phyloP scores from a whole-genome alignment of 2,797 vertebrate species.

The Gymnoscopelus microlampas region DNA sequence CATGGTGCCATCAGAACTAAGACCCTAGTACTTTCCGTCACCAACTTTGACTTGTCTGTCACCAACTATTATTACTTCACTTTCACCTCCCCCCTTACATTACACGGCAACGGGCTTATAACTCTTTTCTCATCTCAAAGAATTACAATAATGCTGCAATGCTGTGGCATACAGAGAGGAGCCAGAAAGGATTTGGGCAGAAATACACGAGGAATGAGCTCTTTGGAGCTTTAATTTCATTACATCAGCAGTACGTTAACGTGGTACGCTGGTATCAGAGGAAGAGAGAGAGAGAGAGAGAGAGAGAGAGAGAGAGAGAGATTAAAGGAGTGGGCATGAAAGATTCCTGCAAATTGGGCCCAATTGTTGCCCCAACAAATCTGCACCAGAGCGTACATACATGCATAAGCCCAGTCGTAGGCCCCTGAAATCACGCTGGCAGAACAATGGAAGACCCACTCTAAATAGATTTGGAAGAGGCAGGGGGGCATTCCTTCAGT shows the following conservation, averaged over 20 bases:
- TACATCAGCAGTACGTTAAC: constrained; percentile 72
- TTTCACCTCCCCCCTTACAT: neutral
- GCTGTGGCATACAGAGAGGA: constrained; percentile 24
- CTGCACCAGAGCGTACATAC: constrained; percentile 48
- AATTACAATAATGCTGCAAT: constrained; percentile 20
- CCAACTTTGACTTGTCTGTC: constrained; percentile 24
- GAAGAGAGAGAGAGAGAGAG: constrained; percentile 26
- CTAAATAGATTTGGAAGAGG: constrained; percentile 68
- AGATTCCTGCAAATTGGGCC: constrained; percentile 54
- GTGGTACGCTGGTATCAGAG: constrained; percentile 30
- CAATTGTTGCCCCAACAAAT: constrained; percentile 54
- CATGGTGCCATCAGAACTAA: constrained; percentile 21
- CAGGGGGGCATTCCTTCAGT: constrained; percentile 71
- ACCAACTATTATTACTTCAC: constrained; percentile 29
- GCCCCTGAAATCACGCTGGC: constrained; percentile 44
- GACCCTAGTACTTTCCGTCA: constrained; percentile 10
- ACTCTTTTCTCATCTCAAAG: constrained; percentile 34
- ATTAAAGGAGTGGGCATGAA: constrained; percentile 56
- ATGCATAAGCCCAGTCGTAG: constrained; percentile 27
- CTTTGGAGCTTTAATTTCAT: constrained; percentile 58
- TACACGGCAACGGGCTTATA: constrained; percentile 14
- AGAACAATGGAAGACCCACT: constrained; percentile 66
- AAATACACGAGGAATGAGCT: constrained; percentile 54
- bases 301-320: constrained; percentile 35
- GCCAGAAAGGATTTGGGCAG: constrained; percentile 54